phyloP scores from a whole-genome alignment of 2,113 vertebrate genomes.

The Sigmodon hispidus region DNA sequence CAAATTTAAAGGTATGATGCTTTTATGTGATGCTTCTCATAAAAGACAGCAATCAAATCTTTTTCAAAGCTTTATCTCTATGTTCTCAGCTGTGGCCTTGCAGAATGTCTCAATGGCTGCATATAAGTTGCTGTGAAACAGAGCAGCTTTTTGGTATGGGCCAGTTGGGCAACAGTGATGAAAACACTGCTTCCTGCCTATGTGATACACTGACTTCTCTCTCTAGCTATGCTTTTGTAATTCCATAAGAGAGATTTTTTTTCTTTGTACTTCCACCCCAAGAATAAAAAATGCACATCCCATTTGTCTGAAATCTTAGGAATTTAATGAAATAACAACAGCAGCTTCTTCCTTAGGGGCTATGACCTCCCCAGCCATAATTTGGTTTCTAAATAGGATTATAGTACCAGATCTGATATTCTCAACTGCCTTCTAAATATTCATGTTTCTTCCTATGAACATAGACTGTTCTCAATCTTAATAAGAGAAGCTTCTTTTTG shows the following conservation, averaged over 20 bases:
- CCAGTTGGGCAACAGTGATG: not conserved
- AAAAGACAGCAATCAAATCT: conserved; percentile 57
- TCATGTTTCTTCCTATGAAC: not conserved
- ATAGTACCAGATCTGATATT: not conserved
- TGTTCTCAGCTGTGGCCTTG: not conserved
- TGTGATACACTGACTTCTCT: not conserved
- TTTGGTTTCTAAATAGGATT: not conserved
- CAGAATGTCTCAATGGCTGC: not conserved
- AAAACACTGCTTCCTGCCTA: not conserved
- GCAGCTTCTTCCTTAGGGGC: not conserved
- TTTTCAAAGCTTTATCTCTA: not conserved
- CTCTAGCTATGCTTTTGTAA: not conserved
- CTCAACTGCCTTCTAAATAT: not conserved
- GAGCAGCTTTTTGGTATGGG: not conserved
- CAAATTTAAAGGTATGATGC: conserved; percentile 45
- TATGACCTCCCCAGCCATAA: not conserved
- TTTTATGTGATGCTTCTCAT: conserved; percentile 56
- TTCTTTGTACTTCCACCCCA: not conserved
- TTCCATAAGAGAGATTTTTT: not conserved
- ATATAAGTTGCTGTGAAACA: not conserved
- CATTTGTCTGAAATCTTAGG: conserved; percentile 16
- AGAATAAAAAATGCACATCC: not conserved
- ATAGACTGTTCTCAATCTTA: not conserved
- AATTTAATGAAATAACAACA: not conserved
- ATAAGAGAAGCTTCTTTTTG: not conserved